A percentile compares a stretch with the other conserved stretches of the same genome.
These are phyloP conservation scores for Gonocerus acuteangulatus DNA, from an alignment of 2,888 invertebrate species.

Conservation along the genomic window DNA sequence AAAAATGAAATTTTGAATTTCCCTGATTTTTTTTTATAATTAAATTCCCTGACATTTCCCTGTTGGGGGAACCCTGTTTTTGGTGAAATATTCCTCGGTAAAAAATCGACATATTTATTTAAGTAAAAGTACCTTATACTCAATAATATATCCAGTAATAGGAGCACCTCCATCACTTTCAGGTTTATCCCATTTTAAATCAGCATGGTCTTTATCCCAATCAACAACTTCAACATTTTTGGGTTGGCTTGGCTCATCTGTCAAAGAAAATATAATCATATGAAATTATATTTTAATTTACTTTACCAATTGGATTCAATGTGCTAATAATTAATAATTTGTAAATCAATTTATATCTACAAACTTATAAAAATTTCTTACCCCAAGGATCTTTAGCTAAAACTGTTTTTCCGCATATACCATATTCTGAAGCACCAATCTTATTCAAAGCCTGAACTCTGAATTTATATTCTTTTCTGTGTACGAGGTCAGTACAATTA, in stretches of 20 bases:
- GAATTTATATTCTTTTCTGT: constrained; percentile 92
- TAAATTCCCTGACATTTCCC: no score
- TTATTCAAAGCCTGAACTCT: constrained; percentile 89
- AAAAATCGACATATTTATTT: no score
- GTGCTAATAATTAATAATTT: neutral
- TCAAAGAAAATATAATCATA: constrained; percentile 28
- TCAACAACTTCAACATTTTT: constrained; percentile 83
- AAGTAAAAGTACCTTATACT: constrained; percentile 62
- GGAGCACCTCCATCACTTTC: constrained; percentile 91
- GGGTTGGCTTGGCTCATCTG: constrained; percentile 90
- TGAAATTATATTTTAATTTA: neutral
- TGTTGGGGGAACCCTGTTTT: no score
- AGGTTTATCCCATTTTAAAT: constrained; percentile 89
- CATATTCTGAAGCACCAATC: constrained; percentile 86
- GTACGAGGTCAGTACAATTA: constrained; percentile 78
- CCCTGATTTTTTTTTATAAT: no score
- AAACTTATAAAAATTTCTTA: constrained; percentile 41
- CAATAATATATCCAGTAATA: constrained; percentile 85
- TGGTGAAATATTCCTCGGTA: no score
- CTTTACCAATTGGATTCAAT: neutral
- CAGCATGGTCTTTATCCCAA: constrained; percentile 95
- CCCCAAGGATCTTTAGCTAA: constrained; percentile 97
- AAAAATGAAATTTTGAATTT: no score
- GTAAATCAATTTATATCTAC: neutral
- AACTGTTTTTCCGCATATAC: constrained; percentile 74